Evolutionary conservation across 2,113 vertebrate genomes (phyloP).

Genomic region (Dipodomys spectabilis): DNA sequence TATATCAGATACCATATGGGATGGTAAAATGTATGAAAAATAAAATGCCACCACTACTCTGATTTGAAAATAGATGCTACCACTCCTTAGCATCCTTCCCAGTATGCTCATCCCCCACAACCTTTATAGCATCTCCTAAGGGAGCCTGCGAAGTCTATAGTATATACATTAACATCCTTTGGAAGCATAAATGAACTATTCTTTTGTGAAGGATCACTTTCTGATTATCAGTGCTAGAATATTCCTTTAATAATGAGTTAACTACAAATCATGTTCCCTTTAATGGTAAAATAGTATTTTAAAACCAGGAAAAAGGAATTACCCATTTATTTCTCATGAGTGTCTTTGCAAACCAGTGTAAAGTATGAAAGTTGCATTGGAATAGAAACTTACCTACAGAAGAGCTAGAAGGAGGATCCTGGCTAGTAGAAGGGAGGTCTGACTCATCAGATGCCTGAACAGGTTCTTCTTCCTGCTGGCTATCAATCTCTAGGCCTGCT

Average conservation of each 20-base stretch:
- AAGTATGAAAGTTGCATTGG: rapidly evolving
- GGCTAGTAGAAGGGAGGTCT: constrained; percentile 94
- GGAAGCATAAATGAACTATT: background rate
- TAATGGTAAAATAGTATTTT: constrained; percentile 25
- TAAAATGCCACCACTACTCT: background rate
- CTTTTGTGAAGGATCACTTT: background rate
- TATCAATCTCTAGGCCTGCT: constrained; percentile 91
- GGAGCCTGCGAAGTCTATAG: background rate
- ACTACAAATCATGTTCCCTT: constrained; percentile 16
- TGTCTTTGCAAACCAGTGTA: background rate
- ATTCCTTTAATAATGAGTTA: background rate
- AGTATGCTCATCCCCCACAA: background rate
- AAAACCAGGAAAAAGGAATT: background rate
- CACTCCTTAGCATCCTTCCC: background rate
- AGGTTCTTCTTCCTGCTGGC: constrained; percentile 93
- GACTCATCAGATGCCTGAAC: constrained; percentile 92
- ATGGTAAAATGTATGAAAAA: background rate
- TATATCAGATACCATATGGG: background rate
- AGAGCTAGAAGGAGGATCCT: constrained; percentile 97
- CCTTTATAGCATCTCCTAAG: background rate
- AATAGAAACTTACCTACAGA: constrained; percentile 87
- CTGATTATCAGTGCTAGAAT: background rate
- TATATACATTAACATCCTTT: background rate
- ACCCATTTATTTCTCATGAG: background rate
- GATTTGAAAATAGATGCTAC: background rate